A percentile compares a stretch with the other conserved stretches of the same genome.
These are phyloP conservation scores for Charadrius vociferus DNA, from an alignment of 2,113 vertebrate species.

Conservation along the genomic window DNA sequence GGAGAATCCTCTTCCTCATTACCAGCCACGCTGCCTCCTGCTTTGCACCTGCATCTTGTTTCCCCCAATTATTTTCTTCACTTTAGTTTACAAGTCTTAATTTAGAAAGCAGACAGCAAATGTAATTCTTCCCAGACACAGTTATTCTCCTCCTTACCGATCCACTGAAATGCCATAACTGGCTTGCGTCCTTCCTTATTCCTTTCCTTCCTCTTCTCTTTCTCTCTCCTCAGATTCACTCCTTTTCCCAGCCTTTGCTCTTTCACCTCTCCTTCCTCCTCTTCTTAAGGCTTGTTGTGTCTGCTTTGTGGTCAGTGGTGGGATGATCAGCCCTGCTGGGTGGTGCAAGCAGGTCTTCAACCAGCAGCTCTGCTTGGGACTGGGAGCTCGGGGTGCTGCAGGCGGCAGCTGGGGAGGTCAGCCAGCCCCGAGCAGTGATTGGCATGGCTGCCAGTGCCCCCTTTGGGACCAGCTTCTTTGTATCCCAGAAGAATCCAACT, in stretches of 20 bases:
- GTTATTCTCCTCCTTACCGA: not conserved
- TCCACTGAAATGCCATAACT: not conserved
- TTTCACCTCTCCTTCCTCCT: not conserved
- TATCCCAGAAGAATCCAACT: not conserved
- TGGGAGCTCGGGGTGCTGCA: fast-evolving
- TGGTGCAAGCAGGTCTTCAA: not conserved
- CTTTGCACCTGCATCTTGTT: constrained; percentile 41
- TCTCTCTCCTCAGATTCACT: not conserved
- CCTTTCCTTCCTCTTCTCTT: not conserved
- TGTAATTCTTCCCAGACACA: not conserved
- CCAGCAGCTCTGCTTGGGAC: not conserved
- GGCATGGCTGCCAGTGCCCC: fast-evolving
- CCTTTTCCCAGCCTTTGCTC: not conserved
- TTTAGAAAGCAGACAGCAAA: not conserved
- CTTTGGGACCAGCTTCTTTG: not conserved
- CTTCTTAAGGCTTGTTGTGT: not conserved
- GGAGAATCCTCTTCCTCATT: constrained; percentile 60
- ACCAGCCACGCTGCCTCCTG: not conserved
- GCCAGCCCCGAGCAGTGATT: not conserved
- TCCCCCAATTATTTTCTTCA: not conserved
- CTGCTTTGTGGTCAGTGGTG: not conserved
- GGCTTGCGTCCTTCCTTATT: not conserved
- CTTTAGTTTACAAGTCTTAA: constrained; percentile 16
- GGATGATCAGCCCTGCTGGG: no score
- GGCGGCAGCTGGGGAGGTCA: fast-evolving